These are phyloP conservation scores for Netelia melanura DNA, from an alignment of 2,888 invertebrate species.

Conservation along the genomic window DNA sequence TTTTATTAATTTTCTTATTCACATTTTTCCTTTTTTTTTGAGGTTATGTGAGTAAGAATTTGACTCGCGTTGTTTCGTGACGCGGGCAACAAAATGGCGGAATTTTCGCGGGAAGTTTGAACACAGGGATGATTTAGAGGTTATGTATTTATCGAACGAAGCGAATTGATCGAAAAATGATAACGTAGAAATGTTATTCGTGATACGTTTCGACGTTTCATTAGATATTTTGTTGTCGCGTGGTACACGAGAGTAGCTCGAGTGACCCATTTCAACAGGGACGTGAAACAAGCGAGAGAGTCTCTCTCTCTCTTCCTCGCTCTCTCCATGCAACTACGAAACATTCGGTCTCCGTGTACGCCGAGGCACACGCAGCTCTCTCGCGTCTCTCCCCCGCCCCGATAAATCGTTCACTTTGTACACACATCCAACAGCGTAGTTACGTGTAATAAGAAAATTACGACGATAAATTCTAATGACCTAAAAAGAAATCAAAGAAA, in stretches of 20 bases:
- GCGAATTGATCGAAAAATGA: not conserved
- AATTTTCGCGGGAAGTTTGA: not conserved
- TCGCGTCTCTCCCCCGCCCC: slow-evolving; percentile 28
- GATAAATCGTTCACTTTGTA: slow-evolving; percentile 44
- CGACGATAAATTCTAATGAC: not conserved
- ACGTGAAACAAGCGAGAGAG: slow-evolving; percentile 61
- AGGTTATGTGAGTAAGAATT: not conserved
- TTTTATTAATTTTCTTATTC: no score
- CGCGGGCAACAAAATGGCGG: slow-evolving; percentile 13
- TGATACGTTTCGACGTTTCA: slow-evolving; percentile 15
- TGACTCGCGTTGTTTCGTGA: slow-evolving; percentile 20
- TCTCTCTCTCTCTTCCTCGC: not conserved
- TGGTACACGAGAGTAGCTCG: slow-evolving; percentile 60
- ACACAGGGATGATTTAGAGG: no score
- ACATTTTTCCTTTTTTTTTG: no score
- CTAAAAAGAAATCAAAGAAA: no score
- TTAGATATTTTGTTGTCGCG: slow-evolving; percentile 56
- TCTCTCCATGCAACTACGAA: not conserved
- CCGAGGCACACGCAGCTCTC: slow-evolving; percentile 13
- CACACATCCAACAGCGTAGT: not conserved
- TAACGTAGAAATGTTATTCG: not conserved
- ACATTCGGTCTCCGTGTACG: slow-evolving; percentile 39
- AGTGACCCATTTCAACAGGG: slow-evolving; percentile 64
- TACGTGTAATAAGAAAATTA: not conserved
- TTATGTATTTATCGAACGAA: not conserved